A percentile compares a stretch with the other conserved stretches of the same genome.
These are phyloP conservation scores for Trialeurodes vaporariorum DNA, from an alignment of 1,140 invertebrate species.

Conservation along the genomic window DNA sequence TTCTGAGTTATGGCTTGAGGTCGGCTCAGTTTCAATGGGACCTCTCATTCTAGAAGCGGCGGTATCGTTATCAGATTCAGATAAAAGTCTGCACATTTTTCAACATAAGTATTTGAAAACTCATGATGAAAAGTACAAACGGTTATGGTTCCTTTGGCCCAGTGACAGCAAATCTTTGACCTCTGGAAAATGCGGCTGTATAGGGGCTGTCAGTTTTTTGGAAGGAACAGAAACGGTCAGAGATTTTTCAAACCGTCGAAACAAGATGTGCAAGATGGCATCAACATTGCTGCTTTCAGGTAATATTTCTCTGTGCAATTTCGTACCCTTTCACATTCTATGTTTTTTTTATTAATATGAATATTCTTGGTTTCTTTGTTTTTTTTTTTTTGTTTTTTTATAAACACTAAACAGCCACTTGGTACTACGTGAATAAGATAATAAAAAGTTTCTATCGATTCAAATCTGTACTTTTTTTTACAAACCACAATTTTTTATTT, in stretches of 20 bases:
- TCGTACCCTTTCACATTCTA: too few species aligned
- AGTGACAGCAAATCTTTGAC: constrained; percentile 40
- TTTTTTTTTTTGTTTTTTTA: too few species aligned
- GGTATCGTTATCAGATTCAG: constrained; percentile 59
- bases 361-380: too few species aligned
- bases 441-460: too few species aligned
- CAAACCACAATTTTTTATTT: too few species aligned
- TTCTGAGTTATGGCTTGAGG: constrained; percentile 79
- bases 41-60: constrained; percentile 89
- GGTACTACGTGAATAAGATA: too few species aligned
- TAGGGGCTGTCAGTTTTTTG: constrained; percentile 93
- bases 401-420: too few species aligned
- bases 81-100: constrained; percentile 59
- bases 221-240: constrained; percentile 70
- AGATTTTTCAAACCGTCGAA: constrained; percentile 76
- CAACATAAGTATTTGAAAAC: constrained; percentile 65
- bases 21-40: constrained; percentile 77
- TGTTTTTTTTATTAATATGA: too few species aligned
- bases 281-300: constrained; percentile 67
- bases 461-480: too few species aligned
- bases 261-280: constrained; percentile 64
- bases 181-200: constrained; percentile 78
- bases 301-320: too few species aligned
- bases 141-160: constrained; percentile 91
- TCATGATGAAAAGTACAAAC: constrained; percentile 77